Conservation (phyloP, 2,888 invertebrate genomes). For the Cephus spinipes region DNA sequence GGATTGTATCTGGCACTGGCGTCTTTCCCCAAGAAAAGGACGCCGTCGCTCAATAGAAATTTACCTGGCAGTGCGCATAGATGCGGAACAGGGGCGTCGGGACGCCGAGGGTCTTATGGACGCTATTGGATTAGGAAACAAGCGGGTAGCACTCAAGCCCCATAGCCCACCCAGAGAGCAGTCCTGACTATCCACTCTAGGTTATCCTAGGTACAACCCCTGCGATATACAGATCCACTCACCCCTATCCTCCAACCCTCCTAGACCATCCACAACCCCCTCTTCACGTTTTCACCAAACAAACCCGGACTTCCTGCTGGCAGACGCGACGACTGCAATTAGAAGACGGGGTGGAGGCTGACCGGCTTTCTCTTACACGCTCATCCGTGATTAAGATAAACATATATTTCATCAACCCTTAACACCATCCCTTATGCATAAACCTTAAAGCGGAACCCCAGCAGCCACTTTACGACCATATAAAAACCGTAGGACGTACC, state of each 20-base stretch:
- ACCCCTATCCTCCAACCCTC: neutral
- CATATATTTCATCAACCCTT: neutral
- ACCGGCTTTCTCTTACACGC: neutral
- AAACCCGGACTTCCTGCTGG: neutral
- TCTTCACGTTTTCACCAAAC: conserved; percentile 12
- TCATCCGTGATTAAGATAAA: neutral
- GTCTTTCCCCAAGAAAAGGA: neutral
- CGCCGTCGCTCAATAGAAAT: neutral
- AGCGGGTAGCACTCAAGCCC: conserved; percentile 53
- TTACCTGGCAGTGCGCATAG: neutral
- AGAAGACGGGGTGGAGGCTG: neutral
- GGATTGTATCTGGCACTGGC: neutral
- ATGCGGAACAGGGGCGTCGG: neutral
- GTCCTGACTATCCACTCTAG: conserved; percentile 49
- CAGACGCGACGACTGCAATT: neutral
- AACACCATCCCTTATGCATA: neutral
- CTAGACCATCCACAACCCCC: neutral
- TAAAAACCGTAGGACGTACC: neutral
- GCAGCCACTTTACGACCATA: neutral
- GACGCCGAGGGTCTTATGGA: conserved; percentile 47
- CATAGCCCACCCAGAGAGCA: conserved; percentile 40
- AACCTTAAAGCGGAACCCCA: neutral
- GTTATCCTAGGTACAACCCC: conserved; percentile 34
- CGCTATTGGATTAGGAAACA: conserved; percentile 58
- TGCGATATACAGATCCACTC: neutral